These are phyloP conservation scores for Porites evermanni DNA, from an alignment of 92 coral and sea anemone genomes.

Conservation along the genomic window DNA sequence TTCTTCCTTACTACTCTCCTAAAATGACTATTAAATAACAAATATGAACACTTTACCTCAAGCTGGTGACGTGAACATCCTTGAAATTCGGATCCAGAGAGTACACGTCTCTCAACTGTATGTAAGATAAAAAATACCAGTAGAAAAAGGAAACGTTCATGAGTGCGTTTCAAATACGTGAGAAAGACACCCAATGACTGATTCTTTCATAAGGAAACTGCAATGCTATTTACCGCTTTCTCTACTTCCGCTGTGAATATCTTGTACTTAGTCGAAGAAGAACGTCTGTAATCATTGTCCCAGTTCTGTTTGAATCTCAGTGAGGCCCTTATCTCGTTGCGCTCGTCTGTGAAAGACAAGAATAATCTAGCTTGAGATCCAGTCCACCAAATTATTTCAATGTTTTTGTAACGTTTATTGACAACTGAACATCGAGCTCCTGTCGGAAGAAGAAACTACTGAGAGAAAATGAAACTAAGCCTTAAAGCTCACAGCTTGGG, in stretches of 20 bases:
- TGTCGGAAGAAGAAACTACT: too few relatives aligned
- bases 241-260: slow-evolving; percentile 86
- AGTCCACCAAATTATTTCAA: too few relatives aligned
- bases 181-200: too few relatives aligned
- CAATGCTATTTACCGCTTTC: slow-evolving; percentile 70
- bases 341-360: slow-evolving; percentile 59
- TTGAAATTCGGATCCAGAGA: slow-evolving; percentile 66
- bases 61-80: slow-evolving; percentile 59
- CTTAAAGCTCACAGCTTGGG: not conserved
- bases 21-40: too few relatives aligned
- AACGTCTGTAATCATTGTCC: slow-evolving; percentile 82
- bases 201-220: not conserved
- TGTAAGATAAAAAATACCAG: not conserved
- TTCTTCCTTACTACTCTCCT: too few relatives aligned
- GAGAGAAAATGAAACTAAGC: too few relatives aligned
- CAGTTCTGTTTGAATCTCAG: slow-evolving; percentile 96
- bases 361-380: not conserved
- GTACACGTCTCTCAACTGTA: slow-evolving; percentile 66
- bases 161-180: too few relatives aligned
- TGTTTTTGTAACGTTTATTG: too few relatives aligned
- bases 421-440: too few relatives aligned
- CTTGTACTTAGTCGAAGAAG: slow-evolving; percentile 74
- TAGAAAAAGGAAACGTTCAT: too few relatives aligned
- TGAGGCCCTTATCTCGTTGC: slow-evolving; percentile 83
- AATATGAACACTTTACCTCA: slow-evolving; percentile 47